phyloP scores from a whole-genome alignment of 1,140 invertebrate genomes.

The Mamestra configurata region DNA sequence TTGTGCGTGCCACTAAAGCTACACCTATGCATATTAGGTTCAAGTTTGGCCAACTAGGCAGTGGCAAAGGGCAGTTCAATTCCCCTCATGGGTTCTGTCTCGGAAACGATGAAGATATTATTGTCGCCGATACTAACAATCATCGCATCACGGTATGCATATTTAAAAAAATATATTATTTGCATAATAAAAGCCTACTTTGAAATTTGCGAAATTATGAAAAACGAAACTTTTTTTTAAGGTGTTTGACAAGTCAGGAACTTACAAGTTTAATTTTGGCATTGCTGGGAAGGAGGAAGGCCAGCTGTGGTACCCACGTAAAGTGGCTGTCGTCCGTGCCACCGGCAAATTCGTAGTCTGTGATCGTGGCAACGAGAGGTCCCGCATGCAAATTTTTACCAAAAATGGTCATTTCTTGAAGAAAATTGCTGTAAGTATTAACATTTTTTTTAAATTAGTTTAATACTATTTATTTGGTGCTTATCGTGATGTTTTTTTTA shows the following conservation, averaged over 20 bases:
- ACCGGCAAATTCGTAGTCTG: slow-evolving; percentile 98
- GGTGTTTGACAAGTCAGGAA: slow-evolving; percentile 97
- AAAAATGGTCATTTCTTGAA: slow-evolving; percentile 96
- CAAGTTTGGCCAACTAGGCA: slow-evolving; percentile 98
- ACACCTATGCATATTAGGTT: slow-evolving; percentile 95
- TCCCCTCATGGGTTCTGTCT: slow-evolving; percentile 99
- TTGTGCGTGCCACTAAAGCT: slow-evolving; percentile 91
- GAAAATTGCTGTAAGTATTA: slow-evolving; percentile 92
- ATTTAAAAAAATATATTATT: background rate
- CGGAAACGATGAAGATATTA: slow-evolving; percentile 97
- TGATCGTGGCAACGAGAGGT: slow-evolving; percentile 98
- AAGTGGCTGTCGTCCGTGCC: slow-evolving; percentile 96
- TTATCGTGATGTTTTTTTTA: slow-evolving; percentile 48
- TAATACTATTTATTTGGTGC: background rate
- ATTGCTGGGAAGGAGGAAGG: slow-evolving; percentile 97
- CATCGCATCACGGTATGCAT: slow-evolving; percentile 95
- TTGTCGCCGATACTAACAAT: slow-evolving; percentile 98
- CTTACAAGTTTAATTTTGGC: slow-evolving; percentile 96
- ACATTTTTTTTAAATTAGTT: background rate
- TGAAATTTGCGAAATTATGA: background rate
- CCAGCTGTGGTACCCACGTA: slow-evolving; percentile 98
- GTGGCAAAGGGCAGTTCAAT: slow-evolving; percentile 97
- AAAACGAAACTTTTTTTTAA: slow-evolving; percentile 69
- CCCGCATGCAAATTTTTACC: slow-evolving; percentile 98
- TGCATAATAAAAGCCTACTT: background rate